A percentile compares a stretch with the other conserved stretches of the same genome.
Evolutionary conservation across 2,888 invertebrate genomes (phyloP).

Genomic region (Philereme vetulata): DNA sequence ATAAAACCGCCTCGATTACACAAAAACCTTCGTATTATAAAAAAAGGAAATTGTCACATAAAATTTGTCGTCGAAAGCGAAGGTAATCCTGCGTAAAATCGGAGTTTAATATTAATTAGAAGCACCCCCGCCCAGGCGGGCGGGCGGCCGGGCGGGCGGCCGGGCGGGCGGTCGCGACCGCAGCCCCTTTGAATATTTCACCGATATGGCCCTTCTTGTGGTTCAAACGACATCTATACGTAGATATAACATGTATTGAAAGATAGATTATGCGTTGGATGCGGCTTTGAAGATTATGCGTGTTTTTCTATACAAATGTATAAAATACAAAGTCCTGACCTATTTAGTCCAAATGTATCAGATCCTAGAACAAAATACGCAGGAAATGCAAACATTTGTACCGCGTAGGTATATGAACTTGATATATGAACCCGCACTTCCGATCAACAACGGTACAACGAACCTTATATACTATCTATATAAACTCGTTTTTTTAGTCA

Average conservation of each 20-base stretch:
- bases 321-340: too few species aligned
- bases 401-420: too few species aligned
- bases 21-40: conserved; percentile 29
- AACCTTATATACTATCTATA: too few species aligned
- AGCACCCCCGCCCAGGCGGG: conserved; percentile 29
- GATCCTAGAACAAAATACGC: too few species aligned
- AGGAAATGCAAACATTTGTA: too few species aligned
- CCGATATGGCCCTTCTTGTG: conserved; percentile 34
- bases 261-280: background rate
- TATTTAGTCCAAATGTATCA: too few species aligned
- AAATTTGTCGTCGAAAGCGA: conserved; percentile 37
- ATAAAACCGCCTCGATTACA: conserved; percentile 21
- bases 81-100: conserved; percentile 45
- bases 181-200: conserved; percentile 60
- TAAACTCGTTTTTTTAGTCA: too few species aligned
- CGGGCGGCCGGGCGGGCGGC: conserved; percentile 21
- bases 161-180: conserved; percentile 40
- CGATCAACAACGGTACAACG: too few species aligned
- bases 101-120: conserved; percentile 62
- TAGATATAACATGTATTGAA: conserved; percentile 6
- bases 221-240: conserved; percentile 27
- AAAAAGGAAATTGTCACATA: conserved; percentile 34
- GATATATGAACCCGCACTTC: too few species aligned
- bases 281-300: background rate
- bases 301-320: background rate